Conservation (phyloP, 1,140 invertebrate species). For the Procambarus clarkii region DNA sequence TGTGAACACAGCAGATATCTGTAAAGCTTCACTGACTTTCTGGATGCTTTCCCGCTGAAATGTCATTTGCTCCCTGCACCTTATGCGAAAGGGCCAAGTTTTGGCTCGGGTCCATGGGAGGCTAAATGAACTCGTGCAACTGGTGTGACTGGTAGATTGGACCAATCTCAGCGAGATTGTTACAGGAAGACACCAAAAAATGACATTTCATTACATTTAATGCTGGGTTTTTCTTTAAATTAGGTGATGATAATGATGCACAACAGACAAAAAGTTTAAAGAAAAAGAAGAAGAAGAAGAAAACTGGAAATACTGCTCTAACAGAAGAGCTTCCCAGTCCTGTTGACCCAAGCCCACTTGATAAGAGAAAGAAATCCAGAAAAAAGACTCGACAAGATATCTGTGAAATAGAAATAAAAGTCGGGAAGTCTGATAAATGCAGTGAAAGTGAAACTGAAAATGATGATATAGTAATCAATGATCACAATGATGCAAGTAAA, state of each 20-base stretch:
- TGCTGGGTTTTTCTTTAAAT: too few relatives aligned
- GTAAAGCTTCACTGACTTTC: too few relatives aligned
- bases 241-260: conserved; percentile 10
- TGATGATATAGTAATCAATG: neutral
- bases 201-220: neutral
- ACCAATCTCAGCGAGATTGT: too few relatives aligned
- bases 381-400: conserved; percentile 25
- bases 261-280: conserved; percentile 16
- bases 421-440: neutral
- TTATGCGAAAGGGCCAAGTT: too few relatives aligned
- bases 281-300: conserved; percentile 32
- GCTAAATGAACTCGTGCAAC: too few relatives aligned
- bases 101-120: too few relatives aligned
- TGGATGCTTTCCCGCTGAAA: too few relatives aligned
- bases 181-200: too few relatives aligned
- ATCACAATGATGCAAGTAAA: neutral
- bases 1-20: too few relatives aligned
- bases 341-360: neutral
- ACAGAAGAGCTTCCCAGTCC: conserved; percentile 20
- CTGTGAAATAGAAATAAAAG: neutral
- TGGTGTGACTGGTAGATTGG: too few relatives aligned
- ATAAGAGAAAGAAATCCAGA: conserved; percentile 9
- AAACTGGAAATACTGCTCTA: conserved; percentile 13
- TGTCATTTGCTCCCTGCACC: too few relatives aligned
- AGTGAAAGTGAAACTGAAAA: neutral